Percentiles rank a stretch among this genome's conserved stretches.
These are phyloP conservation scores for Vireo griseus DNA, from an alignment of 2,797 vertebrate genomes.

Conservation along the genomic window DNA sequence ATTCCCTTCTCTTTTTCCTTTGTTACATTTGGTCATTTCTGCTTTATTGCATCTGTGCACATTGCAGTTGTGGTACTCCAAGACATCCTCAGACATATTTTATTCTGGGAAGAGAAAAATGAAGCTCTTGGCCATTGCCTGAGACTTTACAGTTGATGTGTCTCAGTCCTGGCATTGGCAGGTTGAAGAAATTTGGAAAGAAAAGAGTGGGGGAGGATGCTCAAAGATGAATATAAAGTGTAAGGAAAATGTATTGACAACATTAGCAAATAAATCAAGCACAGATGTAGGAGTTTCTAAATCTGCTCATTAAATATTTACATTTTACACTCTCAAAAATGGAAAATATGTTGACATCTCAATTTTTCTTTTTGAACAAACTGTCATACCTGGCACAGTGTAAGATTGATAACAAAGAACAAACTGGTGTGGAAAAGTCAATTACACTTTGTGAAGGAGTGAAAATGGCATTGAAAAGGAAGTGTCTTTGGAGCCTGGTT, in stretches of 20 bases:
- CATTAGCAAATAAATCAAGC: background rate
- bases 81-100: background rate
- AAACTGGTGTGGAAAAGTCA: background rate
- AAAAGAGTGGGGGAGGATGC: background rate
- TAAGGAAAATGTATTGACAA: background rate
- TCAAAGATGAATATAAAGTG: background rate
- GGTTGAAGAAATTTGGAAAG: background rate
- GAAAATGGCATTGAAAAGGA: background rate
- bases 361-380: background rate
- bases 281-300: background rate
- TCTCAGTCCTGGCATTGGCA: background rate
- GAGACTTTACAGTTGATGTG: background rate
- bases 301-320: constrained; percentile 27
- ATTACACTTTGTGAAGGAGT: background rate
- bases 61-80: background rate
- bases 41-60: background rate
- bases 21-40: background rate
- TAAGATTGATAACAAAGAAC: background rate
- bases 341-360: background rate
- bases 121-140: background rate
- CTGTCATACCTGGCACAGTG: background rate
- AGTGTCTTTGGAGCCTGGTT: background rate
- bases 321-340: background rate
- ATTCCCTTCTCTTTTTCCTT: background rate
- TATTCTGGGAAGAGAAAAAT: background rate